Evolutionary conservation across 2,113 vertebrate genomes (phyloP).

Genomic region (Orthochromis malagaraziensis): DNA sequence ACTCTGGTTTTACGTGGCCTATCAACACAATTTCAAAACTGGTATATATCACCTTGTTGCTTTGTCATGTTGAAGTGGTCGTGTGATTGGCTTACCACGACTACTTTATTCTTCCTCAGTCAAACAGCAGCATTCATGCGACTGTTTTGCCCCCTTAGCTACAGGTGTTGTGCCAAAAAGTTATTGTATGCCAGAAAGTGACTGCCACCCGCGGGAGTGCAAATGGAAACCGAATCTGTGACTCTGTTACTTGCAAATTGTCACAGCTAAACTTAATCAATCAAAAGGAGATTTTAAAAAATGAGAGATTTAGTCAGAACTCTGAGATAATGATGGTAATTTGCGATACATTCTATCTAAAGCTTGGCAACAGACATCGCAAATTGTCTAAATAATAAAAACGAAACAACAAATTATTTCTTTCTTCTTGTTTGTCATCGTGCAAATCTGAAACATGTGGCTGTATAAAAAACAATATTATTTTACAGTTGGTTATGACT

Average conservation of each 20-base stretch:
- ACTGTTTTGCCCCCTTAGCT: background rate
- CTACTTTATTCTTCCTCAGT: background rate
- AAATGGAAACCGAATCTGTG: background rate
- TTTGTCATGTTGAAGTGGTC: rapidly evolving
- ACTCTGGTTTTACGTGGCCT: background rate
- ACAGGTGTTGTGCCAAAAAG: background rate
- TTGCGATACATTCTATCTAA: background rate
- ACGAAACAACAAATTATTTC: rapidly evolving
- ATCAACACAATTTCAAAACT: rapidly evolving
- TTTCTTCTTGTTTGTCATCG: background rate
- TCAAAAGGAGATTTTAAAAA: background rate
- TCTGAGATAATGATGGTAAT: background rate
- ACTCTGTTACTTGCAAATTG: background rate
- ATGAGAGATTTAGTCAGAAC: background rate
- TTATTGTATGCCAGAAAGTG: background rate
- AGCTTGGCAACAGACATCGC: background rate
- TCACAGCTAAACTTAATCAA: background rate
- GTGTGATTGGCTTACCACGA: background rate
- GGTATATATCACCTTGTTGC: background rate
- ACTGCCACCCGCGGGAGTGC: background rate
- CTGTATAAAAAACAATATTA: background rate
- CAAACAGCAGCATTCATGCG: background rate
- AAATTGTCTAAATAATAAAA: background rate
- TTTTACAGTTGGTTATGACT: background rate
- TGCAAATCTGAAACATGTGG: background rate